phyloP scores from a whole-genome alignment of 2,888 invertebrate genomes.

The Lottia gigantea region DNA sequence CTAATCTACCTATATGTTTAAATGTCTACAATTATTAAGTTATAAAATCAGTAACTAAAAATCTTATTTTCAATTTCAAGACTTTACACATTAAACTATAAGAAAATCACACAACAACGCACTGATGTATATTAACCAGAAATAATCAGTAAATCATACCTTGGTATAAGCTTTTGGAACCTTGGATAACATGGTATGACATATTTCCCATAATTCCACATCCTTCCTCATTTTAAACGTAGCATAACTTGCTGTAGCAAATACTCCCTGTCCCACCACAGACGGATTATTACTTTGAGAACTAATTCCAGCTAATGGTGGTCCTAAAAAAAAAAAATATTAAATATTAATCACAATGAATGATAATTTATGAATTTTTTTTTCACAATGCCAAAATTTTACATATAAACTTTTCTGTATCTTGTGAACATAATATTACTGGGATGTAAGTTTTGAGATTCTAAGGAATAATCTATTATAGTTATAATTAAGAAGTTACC shows the following conservation, averaged over 20 bases:
- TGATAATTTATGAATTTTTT: too few relatives aligned
- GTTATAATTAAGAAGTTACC: constrained; percentile 58
- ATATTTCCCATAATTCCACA: constrained; percentile 65
- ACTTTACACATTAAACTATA: too few relatives aligned
- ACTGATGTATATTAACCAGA: too few relatives aligned
- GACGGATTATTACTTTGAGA: constrained; percentile 58
- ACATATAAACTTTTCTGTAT: too few relatives aligned
- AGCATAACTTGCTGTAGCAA: constrained; percentile 63
- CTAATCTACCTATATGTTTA: neutral
- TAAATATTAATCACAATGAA: constrained; percentile 1
- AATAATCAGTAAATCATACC: constrained; percentile 36
- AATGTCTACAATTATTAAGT: too few relatives aligned
- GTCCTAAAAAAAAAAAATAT: constrained; percentile 41
- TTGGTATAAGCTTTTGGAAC: constrained; percentile 65
- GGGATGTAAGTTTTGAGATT: too few relatives aligned
- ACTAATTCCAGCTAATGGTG: constrained; percentile 59
- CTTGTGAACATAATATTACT: too few relatives aligned
- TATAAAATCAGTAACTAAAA: too few relatives aligned
- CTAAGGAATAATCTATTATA: too few relatives aligned
- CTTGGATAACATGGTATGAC: constrained; percentile 61
- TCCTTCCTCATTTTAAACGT: constrained; percentile 63
- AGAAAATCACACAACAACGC: too few relatives aligned
- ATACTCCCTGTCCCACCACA: constrained; percentile 58
- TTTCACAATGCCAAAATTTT: too few relatives aligned
- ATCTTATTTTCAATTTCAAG: too few relatives aligned